A percentile compares a stretch with the other conserved stretches of the same genome.
Conservation (phyloP, 2,797 vertebrate genomes). For the Trichosurus vulpecula region DNA sequence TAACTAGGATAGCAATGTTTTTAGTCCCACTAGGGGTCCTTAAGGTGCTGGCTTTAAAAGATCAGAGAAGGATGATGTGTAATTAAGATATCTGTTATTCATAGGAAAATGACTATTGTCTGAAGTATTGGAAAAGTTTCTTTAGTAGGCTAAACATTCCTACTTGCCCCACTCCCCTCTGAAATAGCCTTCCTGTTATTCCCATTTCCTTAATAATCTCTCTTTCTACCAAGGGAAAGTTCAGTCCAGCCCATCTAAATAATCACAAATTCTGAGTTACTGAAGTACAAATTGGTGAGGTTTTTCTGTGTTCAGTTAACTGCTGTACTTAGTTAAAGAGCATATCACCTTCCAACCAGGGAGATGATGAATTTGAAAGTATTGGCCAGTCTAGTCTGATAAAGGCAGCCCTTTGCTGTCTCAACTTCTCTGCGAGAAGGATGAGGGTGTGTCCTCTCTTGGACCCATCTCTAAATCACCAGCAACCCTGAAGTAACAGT, state of each 20-base stretch:
- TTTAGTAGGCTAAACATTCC: conserved; percentile 13
- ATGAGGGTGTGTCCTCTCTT: conserved; percentile 42
- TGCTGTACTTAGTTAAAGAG: background rate
- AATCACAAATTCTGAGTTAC: conserved; percentile 37
- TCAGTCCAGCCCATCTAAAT: background rate
- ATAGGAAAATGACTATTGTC: background rate
- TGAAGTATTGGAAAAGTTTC: conserved; percentile 8
- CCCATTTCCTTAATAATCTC: conserved; percentile 1
- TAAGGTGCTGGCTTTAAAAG: conserved; percentile 21
- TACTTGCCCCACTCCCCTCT: background rate
- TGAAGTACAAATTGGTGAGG: background rate
- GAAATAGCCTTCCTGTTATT: conserved; percentile 25
- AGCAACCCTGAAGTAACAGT: conserved; percentile 53
- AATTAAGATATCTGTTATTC: conserved; percentile 32
- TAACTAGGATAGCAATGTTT: background rate
- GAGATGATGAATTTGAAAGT: background rate
- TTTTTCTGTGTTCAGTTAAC: background rate
- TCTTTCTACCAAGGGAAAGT: conserved; percentile 38
- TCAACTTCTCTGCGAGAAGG: conserved; percentile 16
- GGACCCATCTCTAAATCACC: conserved; percentile 56
- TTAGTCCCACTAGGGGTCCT: conserved; percentile 36
- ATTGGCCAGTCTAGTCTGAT: conserved; percentile 22
- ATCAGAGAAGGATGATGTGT: conserved; percentile 32
- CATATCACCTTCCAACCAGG: background rate
- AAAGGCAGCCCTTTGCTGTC: background rate